phyloP scores from a whole-genome alignment of 2,888 invertebrate genomes.

The Ephialtes manifestator region DNA sequence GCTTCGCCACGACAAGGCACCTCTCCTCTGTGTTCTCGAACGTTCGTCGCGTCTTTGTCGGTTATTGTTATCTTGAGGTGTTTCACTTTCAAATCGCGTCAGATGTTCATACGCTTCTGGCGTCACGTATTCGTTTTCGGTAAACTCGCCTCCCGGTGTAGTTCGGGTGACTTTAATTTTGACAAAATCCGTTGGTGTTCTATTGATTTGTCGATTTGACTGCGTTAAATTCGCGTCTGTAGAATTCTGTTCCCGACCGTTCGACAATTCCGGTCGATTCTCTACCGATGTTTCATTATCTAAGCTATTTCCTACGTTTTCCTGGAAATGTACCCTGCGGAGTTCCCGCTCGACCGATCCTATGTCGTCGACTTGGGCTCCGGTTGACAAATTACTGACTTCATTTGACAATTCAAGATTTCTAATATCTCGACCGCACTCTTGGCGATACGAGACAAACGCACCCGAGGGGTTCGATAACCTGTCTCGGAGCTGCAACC shows the following conservation, averaged over 20 bases:
- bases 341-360: slow-evolving; percentile 7
- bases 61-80: neutral
- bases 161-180: neutral
- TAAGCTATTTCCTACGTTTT: neutral
- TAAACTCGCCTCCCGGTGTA: neutral
- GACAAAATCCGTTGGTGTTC: neutral
- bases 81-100: neutral
- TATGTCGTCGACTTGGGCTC: neutral
- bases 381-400: neutral
- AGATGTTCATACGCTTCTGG: neutral
- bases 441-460: slow-evolving; percentile 3
- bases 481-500: no score
- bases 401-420: neutral
- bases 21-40: neutral
- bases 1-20: slow-evolving; percentile 33
- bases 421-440: neutral
- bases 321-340: neutral
- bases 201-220: neutral
- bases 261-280: neutral
- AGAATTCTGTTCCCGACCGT: neutral
- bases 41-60: slow-evolving; percentile 12
- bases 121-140: neutral
- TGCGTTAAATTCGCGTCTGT: neutral
- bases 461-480: slow-evolving; percentile 21
- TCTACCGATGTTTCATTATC: neutral